phyloP scores from a whole-genome alignment of 2,797 vertebrate genomes.

The Avahi laniger region DNA sequence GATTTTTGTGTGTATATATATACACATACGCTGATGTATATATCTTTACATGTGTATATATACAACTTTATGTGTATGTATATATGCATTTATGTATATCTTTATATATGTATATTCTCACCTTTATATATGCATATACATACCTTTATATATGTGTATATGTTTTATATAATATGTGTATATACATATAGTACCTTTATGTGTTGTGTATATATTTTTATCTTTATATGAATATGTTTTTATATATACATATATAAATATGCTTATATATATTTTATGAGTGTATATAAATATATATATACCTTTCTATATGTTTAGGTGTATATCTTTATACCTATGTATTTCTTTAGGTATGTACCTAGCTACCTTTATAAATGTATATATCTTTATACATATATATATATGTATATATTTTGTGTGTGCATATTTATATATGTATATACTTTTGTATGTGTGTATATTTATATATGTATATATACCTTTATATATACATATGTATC shows the following conservation, averaged over 20 bases:
- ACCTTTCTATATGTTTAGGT: neutral
- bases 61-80: too few relatives aligned
- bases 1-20: too few relatives aligned
- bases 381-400: neutral
- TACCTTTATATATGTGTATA: neutral
- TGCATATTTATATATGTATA: neutral
- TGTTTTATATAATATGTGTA: neutral
- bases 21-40: too few relatives aligned
- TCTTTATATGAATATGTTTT: neutral
- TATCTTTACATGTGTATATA: neutral
- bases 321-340: neutral
- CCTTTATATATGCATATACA: neutral
- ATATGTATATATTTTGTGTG: neutral
- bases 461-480: neutral
- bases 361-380: neutral
- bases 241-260: neutral
- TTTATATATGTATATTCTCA: too few relatives aligned
- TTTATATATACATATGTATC: neutral
- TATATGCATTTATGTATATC: neutral
- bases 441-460: neutral
- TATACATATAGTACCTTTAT: neutral
- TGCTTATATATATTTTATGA: neutral
- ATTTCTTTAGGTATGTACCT: too few relatives aligned
- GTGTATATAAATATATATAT: neutral
- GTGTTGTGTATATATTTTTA: neutral